Percentiles rank a stretch among this genome's conserved stretches.
These are phyloP conservation scores for Drosophila histrio DNA, from an alignment of 2,888 invertebrate species.

Conservation along the genomic window DNA sequence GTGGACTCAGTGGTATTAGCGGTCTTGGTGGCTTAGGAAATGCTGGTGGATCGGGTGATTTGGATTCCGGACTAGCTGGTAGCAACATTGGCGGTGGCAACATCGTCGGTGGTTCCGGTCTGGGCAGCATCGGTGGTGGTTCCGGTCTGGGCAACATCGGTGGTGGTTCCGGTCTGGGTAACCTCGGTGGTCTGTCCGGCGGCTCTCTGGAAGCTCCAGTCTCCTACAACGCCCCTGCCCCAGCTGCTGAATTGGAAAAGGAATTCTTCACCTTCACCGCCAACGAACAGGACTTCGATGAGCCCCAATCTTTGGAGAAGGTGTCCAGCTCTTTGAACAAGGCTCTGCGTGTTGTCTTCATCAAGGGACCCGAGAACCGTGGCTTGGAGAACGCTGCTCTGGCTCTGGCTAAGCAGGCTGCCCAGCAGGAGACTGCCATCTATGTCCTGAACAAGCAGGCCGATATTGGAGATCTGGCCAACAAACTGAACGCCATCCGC, in stretches of 20 bases:
- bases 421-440: conserved; percentile 74
- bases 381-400: conserved; percentile 73
- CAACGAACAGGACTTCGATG: conserved; percentile 71
- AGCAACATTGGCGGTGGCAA: conserved; percentile 26
- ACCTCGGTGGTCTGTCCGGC: conserved; percentile 24
- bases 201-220: conserved; percentile 49
- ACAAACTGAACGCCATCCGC: conserved; percentile 66
- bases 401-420: conserved; percentile 74
- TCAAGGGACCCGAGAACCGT: conserved; percentile 78
- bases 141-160: conserved; percentile 11
- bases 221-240: conserved; percentile 61
- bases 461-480: conserved; percentile 68
- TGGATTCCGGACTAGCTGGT: conserved; percentile 10
- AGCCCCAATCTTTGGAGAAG: conserved; percentile 55
- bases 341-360: conserved; percentile 73
- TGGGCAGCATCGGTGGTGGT: conserved; percentile 25
- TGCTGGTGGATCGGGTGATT: no score
- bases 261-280: conserved; percentile 74
- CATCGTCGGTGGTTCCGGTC: conserved; percentile 36
- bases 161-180: conserved; percentile 23
- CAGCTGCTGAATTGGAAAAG: conserved; percentile 66
- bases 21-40: conserved; percentile 17
- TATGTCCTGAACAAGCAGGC: conserved; percentile 78
- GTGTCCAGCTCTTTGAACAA: conserved; percentile 68
- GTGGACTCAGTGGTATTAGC: conserved; percentile 3